Evolutionary conservation across 2,888 invertebrate species (phyloP).

Genomic region (Gastracanthus pulcherrimus): DNA sequence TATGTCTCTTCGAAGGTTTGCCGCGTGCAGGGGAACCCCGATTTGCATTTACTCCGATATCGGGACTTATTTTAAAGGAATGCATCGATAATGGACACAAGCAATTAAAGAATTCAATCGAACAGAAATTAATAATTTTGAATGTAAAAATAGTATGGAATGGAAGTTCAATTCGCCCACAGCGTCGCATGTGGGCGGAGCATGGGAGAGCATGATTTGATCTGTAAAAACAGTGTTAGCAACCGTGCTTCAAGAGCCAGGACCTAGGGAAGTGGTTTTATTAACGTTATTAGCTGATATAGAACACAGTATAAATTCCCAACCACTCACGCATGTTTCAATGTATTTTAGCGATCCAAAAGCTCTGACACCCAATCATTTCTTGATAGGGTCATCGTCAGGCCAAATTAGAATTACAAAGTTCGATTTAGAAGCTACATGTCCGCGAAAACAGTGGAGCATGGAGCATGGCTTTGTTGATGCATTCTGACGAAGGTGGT

Average conservation of each 20-base stretch:
- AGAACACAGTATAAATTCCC: constrained; percentile 7
- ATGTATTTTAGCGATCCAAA: neutral
- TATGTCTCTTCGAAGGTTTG: too few relatives aligned
- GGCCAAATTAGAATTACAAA: neutral
- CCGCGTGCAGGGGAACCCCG: neutral
- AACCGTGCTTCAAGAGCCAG: neutral
- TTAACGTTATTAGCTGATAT: neutral
- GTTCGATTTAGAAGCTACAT: neutral
- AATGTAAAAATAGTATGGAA: neutral
- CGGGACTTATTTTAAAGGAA: neutral
- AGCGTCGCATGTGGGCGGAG: constrained; percentile 31
- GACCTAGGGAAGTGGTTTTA: neutral
- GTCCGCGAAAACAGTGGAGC: neutral
- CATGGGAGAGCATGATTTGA: neutral
- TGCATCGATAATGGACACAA: neutral
- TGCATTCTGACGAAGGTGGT: too few relatives aligned
- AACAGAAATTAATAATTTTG: neutral
- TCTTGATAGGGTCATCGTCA: neutral
- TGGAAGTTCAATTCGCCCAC: neutral
- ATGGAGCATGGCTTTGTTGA: too few relatives aligned
- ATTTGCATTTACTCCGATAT: neutral
- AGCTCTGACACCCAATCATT: neutral
- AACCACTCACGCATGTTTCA: neutral
- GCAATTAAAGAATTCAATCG: neutral
- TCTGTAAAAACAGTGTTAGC: neutral